phyloP scores from a whole-genome alignment of 2,797 vertebrate genomes.

The Enteromius paludinosus region DNA sequence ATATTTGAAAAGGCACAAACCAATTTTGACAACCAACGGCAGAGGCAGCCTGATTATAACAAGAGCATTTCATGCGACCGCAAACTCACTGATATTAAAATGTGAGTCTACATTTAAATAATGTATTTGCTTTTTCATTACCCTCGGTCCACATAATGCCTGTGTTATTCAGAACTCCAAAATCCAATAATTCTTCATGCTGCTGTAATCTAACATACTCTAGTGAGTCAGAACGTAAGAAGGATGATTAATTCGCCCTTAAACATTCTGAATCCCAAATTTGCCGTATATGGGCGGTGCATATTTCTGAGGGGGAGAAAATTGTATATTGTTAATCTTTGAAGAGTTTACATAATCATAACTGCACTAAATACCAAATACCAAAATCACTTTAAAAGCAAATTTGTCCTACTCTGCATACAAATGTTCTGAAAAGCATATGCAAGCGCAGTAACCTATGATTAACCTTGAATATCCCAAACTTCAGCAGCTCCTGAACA shows the following conservation, averaged over 20 bases:
- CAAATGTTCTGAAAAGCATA: neutral
- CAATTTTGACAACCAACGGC: constrained; percentile 36
- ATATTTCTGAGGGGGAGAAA: constrained; percentile 9
- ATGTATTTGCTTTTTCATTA: constrained; percentile 39
- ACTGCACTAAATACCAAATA: constrained; percentile 16
- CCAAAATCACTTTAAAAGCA: constrained; percentile 12
- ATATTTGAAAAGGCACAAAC: constrained; percentile 33
- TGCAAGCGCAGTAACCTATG: neutral
- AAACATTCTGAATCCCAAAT: constrained; percentile 23
- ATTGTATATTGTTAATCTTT: constrained; percentile 17
- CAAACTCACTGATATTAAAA: constrained; percentile 33
- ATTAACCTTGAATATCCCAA: constrained; percentile 12
- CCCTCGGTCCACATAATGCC: constrained; percentile 2
- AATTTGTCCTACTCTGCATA: constrained; percentile 12
- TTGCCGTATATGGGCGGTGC: constrained; percentile 9
- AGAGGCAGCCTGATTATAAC: constrained; percentile 45
- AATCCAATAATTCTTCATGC: constrained; percentile 26
- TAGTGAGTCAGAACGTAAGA: constrained; percentile 8
- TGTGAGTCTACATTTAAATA: constrained; percentile 37
- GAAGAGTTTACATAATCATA: constrained; percentile 31
- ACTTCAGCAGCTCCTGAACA: constrained; percentile 21
- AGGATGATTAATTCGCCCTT: constrained; percentile 34
- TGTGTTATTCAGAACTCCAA: constrained; percentile 24
- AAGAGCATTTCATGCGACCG: constrained; percentile 27
- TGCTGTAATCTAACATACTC: constrained; percentile 19